phyloP scores from a whole-genome alignment of 53 echinoderm and acorn worm species.

The Arbacia lixula region DNA sequence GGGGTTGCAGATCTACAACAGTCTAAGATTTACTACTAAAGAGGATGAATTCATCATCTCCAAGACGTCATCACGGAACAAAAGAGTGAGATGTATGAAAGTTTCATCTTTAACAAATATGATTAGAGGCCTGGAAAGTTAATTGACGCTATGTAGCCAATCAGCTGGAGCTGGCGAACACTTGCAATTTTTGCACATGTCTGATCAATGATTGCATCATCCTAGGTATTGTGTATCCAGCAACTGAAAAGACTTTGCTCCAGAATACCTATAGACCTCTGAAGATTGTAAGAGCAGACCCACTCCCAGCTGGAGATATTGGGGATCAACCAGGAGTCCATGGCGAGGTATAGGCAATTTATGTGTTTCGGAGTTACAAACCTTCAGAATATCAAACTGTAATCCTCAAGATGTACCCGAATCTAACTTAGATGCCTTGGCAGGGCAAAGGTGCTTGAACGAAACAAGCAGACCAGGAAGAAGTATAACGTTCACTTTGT shows the following conservation, averaged over 20 bases:
- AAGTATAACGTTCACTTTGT: neutral
- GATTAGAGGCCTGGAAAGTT: neutral
- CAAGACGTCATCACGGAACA: neutral
- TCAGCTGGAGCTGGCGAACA: neutral
- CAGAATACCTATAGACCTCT: conserved; percentile 4
- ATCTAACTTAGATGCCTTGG: neutral
- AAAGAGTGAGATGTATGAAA: neutral
- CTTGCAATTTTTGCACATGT: neutral
- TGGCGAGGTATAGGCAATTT: neutral
- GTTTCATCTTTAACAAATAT: neutral
- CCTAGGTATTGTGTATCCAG: neutral
- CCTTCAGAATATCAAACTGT: neutral
- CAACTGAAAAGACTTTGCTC: neutral
- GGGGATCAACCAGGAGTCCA: neutral
- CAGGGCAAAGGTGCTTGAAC: neutral
- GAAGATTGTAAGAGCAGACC: neutral
- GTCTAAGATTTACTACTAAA: neutral
- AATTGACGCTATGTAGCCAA: neutral
- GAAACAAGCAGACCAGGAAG: neutral
- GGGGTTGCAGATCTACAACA: neutral
- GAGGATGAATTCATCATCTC: neutral
- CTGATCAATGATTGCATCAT: neutral
- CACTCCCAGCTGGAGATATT: neutral
- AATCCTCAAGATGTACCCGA: neutral
- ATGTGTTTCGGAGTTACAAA: neutral